Evolutionary conservation across 1,140 invertebrate genomes (phyloP), one percentile per base, ranked within the genome.

Genomic region (Cyphomyrmex costatus): DNA sequence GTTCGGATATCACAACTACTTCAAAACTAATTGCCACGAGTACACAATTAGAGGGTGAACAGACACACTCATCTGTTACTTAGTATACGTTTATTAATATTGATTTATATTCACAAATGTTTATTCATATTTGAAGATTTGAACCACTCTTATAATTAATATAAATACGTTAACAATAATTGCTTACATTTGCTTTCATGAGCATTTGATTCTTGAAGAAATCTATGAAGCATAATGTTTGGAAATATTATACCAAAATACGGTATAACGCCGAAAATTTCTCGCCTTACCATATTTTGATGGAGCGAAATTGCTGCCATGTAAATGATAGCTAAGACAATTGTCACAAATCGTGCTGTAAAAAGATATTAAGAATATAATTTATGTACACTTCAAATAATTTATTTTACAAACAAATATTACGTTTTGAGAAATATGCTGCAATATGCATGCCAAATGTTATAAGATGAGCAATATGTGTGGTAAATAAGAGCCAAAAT

Each of bases 401-500:
- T 61, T 42, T 7, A 42, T 42, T 42, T 42, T 42, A 42, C 8
- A 42, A 1, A 42, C 8, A 42, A 8, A 42, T 42, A 42, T 42
- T 42, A 42, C 36, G 36, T 42, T 42, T 42, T 42, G 36, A 42
- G 36, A 42, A 42, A 42, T 42, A 42, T 42, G 36, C 36, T 42
- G 8, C 36, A 42, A 42, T 42, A 42, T 42, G 36, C 36, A 42
- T 42, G 36, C 36, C 36, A 42, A 42, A 42, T 42, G 36, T 42
- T 42, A 42, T 42, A 10, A 42, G 36, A 42, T 42, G 36, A 42
- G 36, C 36, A 7, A 42, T 42, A 7, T 42, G 36, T 12, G 10
- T 8, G 10, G 36, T 42, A 42, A 42, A 42, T 42, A 93, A 61
- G 19, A 95, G 1, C 94, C 94, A 95, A 70, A 95, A 92, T 70